These are phyloP conservation scores for Idaea dimidiata DNA, from an alignment of 2,888 invertebrate genomes.

Conservation along the genomic window DNA sequence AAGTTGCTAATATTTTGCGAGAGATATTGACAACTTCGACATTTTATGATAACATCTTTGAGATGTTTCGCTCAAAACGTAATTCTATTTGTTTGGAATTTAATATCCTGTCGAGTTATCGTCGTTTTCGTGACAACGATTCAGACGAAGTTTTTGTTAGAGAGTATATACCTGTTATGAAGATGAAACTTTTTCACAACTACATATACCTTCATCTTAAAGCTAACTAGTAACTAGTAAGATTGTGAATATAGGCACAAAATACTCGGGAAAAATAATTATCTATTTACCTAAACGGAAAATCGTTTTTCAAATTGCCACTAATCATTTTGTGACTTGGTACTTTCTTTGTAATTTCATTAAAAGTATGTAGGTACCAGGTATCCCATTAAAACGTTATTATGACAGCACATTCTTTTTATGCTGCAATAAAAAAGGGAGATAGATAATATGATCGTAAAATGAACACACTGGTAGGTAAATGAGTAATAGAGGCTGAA, in stretches of 20 bases:
- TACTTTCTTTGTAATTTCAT: not conserved
- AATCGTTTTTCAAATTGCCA: too few species aligned
- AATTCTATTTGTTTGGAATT: slow-evolving; percentile 5
- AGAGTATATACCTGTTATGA: not conserved
- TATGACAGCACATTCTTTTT: not conserved
- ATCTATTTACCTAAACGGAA: too few species aligned
- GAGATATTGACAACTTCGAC: slow-evolving; percentile 7
- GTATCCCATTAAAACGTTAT: not conserved
- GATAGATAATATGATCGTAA: not conserved
- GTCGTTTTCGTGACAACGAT: not conserved
- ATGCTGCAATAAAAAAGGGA: not conserved
- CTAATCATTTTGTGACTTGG: slow-evolving; percentile 3
- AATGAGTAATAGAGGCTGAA: slow-evolving; percentile 14
- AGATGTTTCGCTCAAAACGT: not conserved
- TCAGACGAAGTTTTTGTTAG: not conserved
- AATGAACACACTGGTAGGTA: slow-evolving; percentile 7
- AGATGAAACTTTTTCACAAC: not conserved
- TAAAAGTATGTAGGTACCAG: not conserved
- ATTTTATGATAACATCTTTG: not conserved
- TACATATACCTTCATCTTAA: not conserved
- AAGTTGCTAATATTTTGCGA: not conserved
- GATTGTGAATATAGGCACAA: too few species aligned
- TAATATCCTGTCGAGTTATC: slow-evolving; percentile 6
- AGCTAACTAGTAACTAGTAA: too few species aligned
- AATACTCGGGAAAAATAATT: too few species aligned